A percentile compares a stretch with the other conserved stretches of the same genome.
Conservation (phyloP, 2,888 invertebrate genomes). For the Nomada fabriciana region DNA sequence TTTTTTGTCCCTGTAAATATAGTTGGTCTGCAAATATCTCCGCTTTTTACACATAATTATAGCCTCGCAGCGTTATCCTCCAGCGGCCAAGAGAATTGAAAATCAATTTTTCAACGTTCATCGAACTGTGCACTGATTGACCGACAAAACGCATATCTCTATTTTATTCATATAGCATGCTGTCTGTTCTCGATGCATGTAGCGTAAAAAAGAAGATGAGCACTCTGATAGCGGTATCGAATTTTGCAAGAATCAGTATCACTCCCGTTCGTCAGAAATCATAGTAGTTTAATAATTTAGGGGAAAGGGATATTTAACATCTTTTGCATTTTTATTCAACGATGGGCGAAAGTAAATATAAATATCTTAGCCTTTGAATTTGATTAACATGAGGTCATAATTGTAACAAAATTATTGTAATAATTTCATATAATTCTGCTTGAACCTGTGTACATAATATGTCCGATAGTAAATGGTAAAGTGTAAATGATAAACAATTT, state of each 20-base stretch:
- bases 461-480: no score
- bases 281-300: no score
- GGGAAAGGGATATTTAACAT: no score
- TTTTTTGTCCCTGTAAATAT: slow-evolving; percentile 45
- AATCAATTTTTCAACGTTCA: slow-evolving; percentile 51
- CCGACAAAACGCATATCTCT: slow-evolving; percentile 37
- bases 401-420: no score
- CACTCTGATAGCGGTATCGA: not conserved
- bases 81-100: slow-evolving; percentile 38
- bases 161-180: slow-evolving; percentile 23
- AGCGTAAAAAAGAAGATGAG: not conserved
- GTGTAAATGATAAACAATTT: no score
- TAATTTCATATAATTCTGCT: no score
- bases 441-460: no score
- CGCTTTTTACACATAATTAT: slow-evolving; percentile 53
- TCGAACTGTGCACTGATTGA: slow-evolving; percentile 40
- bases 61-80: slow-evolving; percentile 29
- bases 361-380: no score
- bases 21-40: slow-evolving; percentile 45
- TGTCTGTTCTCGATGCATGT: not conserved
- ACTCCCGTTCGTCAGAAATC: no score
- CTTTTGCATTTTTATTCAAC: no score
- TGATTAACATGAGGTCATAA: no score
- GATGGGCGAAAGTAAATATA: no score
- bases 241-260: not conserved